A percentile compares a stretch with the other conserved stretches of the same genome.
phyloP scores from a whole-genome alignment of 2,797 vertebrate species.

The Epinephelus coioides region DNA sequence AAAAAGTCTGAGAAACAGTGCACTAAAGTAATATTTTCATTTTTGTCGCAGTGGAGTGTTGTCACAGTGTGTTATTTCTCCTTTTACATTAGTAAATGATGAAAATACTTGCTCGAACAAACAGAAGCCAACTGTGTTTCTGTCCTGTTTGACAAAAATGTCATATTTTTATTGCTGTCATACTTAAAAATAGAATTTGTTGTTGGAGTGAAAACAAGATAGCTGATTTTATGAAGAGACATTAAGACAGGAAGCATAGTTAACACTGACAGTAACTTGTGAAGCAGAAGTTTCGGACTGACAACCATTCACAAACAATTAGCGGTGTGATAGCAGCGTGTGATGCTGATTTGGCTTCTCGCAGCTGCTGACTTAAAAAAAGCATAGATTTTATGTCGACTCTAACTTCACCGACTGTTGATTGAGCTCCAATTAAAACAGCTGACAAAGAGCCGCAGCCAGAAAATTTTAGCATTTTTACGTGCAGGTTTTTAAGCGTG shows the following conservation, averaged over 20 bases:
- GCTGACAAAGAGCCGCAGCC: slow-evolving; percentile 17
- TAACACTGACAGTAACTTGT: slow-evolving; percentile 34
- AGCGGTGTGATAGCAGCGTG: slow-evolving; percentile 36
- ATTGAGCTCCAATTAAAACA: slow-evolving; percentile 43
- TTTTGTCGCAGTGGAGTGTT: background rate
- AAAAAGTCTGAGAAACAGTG: too few relatives aligned
- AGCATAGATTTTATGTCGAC: slow-evolving; percentile 46
- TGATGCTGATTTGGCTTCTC: slow-evolving; percentile 40
- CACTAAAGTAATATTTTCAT: background rate
- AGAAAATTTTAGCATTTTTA: slow-evolving; percentile 17
- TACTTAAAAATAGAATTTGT: slow-evolving; percentile 1
- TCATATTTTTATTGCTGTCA: background rate
- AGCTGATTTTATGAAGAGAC: slow-evolving; percentile 2
- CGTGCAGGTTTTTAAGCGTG: slow-evolving; percentile 12
- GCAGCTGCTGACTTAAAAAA: slow-evolving; percentile 51
- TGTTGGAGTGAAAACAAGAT: slow-evolving; percentile 9
- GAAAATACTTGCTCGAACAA: background rate
- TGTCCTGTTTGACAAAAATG: background rate
- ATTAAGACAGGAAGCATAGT: slow-evolving; percentile 22
- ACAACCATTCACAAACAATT: slow-evolving; percentile 52
- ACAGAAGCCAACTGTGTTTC: background rate
- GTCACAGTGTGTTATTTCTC: background rate
- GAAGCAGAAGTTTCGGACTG: slow-evolving; percentile 25
- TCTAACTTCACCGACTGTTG: slow-evolving; percentile 26
- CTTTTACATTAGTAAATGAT: background rate